These are phyloP conservation scores for Morone saxatilis DNA, from an alignment of 2,113 vertebrate species.

Conservation along the genomic window DNA sequence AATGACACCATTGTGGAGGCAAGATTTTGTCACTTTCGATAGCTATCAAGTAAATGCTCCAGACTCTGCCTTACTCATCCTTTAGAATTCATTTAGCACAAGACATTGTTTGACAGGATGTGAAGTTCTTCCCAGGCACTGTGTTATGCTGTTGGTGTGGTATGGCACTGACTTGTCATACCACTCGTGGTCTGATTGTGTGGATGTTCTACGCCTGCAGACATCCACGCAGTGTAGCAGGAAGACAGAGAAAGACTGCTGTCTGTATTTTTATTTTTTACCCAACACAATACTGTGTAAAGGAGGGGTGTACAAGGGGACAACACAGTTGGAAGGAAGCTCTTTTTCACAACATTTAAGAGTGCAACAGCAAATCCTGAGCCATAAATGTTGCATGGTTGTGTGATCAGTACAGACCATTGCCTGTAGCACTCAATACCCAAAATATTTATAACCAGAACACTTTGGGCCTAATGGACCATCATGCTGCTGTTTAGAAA, in stretches of 20 bases:
- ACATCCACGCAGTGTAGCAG: slow-evolving; percentile 17
- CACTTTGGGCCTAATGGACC: slow-evolving; percentile 11
- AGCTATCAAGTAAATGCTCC: slow-evolving; percentile 40
- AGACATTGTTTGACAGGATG: slow-evolving; percentile 62
- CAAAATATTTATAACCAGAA: slow-evolving; percentile 23
- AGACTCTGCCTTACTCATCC: slow-evolving; percentile 46
- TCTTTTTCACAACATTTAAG: background rate
- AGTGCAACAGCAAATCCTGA: slow-evolving; percentile 27
- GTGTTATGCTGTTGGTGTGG: slow-evolving; percentile 46
- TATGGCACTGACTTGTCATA: slow-evolving; percentile 61
- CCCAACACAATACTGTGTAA: slow-evolving; percentile 2
- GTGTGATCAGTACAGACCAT: slow-evolving; percentile 23
- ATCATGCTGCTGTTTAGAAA: slow-evolving; percentile 19
- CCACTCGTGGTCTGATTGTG: slow-evolving; percentile 49
- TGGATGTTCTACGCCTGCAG: slow-evolving; percentile 43
- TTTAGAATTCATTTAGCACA: slow-evolving; percentile 50
- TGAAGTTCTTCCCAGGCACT: slow-evolving; percentile 50
- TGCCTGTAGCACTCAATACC: background rate
- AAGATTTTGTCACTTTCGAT: slow-evolving; percentile 50
- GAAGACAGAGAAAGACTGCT: slow-evolving; percentile 32
- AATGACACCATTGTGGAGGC: slow-evolving; percentile 21
- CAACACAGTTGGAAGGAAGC: background rate
- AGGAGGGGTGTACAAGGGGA: background rate
- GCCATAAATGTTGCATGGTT: slow-evolving; percentile 26
- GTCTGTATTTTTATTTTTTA: slow-evolving; percentile 13